phyloP scores from a whole-genome alignment of 2,113 vertebrate genomes.

The Pyxicephalus adspersus region DNA sequence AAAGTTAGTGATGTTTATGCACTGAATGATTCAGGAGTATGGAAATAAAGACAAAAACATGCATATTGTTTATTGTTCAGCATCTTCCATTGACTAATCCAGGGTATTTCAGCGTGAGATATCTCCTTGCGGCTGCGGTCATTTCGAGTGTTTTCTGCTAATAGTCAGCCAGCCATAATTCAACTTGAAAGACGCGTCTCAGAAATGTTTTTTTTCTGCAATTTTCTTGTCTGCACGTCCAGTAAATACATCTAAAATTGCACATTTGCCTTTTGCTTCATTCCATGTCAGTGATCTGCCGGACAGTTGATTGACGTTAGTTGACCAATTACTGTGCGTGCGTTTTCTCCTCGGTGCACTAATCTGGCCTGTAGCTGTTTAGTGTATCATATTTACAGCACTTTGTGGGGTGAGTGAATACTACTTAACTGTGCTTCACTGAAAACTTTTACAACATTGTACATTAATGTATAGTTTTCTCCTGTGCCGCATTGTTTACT shows the following conservation, averaged over 20 bases:
- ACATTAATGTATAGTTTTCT: not conserved
- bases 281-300: constrained; percentile 26
- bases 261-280: constrained; percentile 50
- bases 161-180: constrained; percentile 37
- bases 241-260: constrained; percentile 34
- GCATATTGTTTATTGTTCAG: not conserved
- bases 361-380: constrained; percentile 42
- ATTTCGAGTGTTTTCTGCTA: constrained; percentile 14
- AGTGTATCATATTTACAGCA: constrained; percentile 38
- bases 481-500: not conserved
- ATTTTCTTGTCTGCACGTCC: constrained; percentile 33
- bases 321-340: constrained; percentile 52
- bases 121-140: not conserved
- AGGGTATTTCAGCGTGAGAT: not conserved
- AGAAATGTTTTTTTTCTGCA: constrained; percentile 39
- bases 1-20: no score
- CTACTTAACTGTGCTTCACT: not conserved
- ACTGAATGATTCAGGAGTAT: no score
- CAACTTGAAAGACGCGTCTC: constrained; percentile 31
- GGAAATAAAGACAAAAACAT: no score
- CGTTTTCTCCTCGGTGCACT: constrained; percentile 45
- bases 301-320: constrained; percentile 50
- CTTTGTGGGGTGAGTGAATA: constrained; percentile 43
- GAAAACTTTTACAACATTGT: constrained; percentile 2
- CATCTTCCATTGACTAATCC: not conserved